Evolutionary conservation across 2,797 vertebrate species (phyloP), one percentile per base, ranked within the genome.

Genomic region (Enteromius treurensis): DNA sequence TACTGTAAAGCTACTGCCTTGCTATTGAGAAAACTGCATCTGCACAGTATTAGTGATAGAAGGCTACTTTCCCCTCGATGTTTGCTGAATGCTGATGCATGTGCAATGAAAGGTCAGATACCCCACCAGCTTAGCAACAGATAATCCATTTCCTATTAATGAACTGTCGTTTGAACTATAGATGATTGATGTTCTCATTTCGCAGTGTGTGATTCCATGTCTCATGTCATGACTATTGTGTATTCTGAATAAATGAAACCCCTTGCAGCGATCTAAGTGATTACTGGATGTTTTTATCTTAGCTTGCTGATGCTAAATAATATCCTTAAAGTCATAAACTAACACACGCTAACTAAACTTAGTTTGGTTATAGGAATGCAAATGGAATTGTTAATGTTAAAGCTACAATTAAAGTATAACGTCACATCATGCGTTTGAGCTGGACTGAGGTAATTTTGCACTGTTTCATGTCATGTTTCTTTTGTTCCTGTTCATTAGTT

Each of bases 81-180:
- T 80, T 82, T 87, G 80, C 84, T 83, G 67, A 83, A 80, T 87
- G 83, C 84, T 85, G 73, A 83, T 68, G 60, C 37, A 58, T 73
- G 55, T 49, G 8, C 58, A 71, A 51, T 53, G 47, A 85, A 85
- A 85, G 80, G 81, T 85, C 80, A 87, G 55, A 29, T n/a, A 37
- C 55, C 13, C 47, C 37, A 45, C 65, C 58, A 49, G 15, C 62
- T 64, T 73, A 42, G 29, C 37, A 45, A 45, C 77, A 70, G 32
- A 64, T 60, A 58, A 83, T 73, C 64, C 21, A 70, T 82, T 13
- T 69, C 58, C 17, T 47, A 78, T 60, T 49, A 80, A 49, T 53
- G 71, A 21, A 65, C 29, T 51, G 73, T 6, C 29, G 11, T 45
- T 65, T 37, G n/a, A 69, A 69, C 40, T 53, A 26, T 64, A 51